Conservation (phyloP, 2,888 invertebrate species). For the Vanessa cardui region DNA sequence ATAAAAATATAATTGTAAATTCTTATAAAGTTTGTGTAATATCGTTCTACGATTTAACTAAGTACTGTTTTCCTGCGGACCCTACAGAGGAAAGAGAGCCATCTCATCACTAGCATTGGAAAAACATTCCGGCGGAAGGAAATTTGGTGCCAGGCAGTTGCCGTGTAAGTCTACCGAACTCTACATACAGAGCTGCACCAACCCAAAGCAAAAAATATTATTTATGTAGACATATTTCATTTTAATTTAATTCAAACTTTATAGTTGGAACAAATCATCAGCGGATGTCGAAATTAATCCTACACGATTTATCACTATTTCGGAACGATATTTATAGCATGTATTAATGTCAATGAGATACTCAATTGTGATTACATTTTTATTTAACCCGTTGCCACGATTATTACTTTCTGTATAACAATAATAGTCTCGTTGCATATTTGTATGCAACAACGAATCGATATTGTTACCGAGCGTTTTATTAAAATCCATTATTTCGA, state of each 20-base stretch:
- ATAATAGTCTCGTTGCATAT: neutral
- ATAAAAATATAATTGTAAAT: too few relatives aligned
- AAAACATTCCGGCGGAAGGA: too few relatives aligned
- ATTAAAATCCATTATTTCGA: slow-evolving; percentile 16
- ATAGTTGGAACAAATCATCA: slow-evolving; percentile 31
- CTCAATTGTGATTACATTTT: slow-evolving; percentile 17
- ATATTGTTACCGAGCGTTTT: slow-evolving; percentile 7
- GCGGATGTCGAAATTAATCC: slow-evolving; percentile 41
- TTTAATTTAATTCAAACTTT: neutral
- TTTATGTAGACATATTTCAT: neutral
- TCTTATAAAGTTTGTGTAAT: too few relatives aligned
- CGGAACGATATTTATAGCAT: slow-evolving; percentile 39
- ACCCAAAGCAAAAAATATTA: neutral
- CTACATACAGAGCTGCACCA: too few relatives aligned
- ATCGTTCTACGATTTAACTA: too few relatives aligned
- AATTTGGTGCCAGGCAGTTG: too few relatives aligned
- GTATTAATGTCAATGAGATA: slow-evolving; percentile 41
- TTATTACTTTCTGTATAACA: neutral
- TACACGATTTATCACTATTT: slow-evolving; percentile 40
- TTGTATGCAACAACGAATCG: neutral
- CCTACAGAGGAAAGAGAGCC: too few relatives aligned
- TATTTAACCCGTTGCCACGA: neutral
- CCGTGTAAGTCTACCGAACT: too few relatives aligned
- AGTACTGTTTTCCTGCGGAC: too few relatives aligned
- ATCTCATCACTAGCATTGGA: too few relatives aligned